A percentile compares a stretch with the other conserved stretches of the same genome.
These are phyloP conservation scores for Antrozous pallidus DNA, from an alignment of 2,797 vertebrate genomes.

Conservation along the genomic window DNA sequence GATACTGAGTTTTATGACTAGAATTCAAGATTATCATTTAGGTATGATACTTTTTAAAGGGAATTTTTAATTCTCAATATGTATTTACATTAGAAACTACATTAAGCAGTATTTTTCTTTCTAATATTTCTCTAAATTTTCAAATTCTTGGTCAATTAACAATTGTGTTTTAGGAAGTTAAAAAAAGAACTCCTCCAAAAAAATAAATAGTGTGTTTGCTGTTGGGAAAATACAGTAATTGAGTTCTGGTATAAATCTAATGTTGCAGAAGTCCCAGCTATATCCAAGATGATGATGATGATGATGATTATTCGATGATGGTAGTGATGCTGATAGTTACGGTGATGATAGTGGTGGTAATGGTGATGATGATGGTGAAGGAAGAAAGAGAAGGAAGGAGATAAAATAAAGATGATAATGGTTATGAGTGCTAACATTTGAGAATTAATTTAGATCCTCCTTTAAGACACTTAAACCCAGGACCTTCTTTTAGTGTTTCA, in stretches of 20 bases:
- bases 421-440: not conserved
- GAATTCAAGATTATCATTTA: slow-evolving; percentile 14
- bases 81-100: not conserved
- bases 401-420: not conserved
- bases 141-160: slow-evolving; percentile 21
- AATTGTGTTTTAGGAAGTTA: slow-evolving; percentile 12
- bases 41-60: not conserved
- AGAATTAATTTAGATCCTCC: not conserved
- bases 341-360: not conserved
- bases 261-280: not conserved
- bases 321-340: too few species aligned
- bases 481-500: not conserved
- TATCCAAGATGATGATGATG: not conserved
- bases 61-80: not conserved
- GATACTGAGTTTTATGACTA: not conserved
- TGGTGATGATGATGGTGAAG: not conserved
- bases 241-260: not conserved
- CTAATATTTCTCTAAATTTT: not conserved
- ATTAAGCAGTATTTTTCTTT: not conserved
- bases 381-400: not conserved
- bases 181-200: not conserved
- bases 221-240: not conserved
- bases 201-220: not conserved
- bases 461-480: not conserved
- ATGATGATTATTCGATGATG: too few species aligned